phyloP scores from a whole-genome alignment of 1,140 invertebrate species.

The Pogonomyrmex californicus region DNA sequence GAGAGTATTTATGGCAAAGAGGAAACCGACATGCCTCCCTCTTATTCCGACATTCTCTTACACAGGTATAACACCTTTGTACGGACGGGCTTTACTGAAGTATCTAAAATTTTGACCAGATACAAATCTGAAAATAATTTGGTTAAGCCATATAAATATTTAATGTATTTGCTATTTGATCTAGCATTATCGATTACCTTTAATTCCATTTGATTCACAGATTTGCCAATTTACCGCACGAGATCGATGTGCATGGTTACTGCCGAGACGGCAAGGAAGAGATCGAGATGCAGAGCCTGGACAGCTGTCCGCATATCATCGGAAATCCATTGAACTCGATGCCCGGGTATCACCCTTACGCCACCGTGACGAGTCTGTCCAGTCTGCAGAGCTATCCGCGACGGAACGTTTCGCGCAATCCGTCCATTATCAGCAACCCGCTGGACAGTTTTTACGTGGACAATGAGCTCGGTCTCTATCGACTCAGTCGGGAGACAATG shows the following conservation, averaged over 20 bases:
- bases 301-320: conserved; percentile 78
- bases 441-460: conserved; percentile 80
- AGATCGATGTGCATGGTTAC: conserved; percentile 80
- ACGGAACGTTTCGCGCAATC: conserved; percentile 75
- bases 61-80: conserved; percentile 77
- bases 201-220: conserved; percentile 57
- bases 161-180: no score
- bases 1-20: conserved; percentile 86
- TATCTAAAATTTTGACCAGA: no score
- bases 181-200: neutral
- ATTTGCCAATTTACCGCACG: conserved; percentile 82
- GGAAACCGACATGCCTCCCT: conserved; percentile 83
- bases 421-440: conserved; percentile 80
- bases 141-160: no score
- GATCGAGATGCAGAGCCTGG: conserved; percentile 81
- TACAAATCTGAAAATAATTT: no score
- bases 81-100: neutral
- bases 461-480: conserved; percentile 77
- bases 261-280: conserved; percentile 80
- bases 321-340: conserved; percentile 76
- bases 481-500: conserved; percentile 53
- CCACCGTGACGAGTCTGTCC: conserved; percentile 76
- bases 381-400: conserved; percentile 78
- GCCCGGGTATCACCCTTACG: conserved; percentile 72
- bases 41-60: conserved; percentile 84